A percentile compares a stretch with the other conserved stretches of the same genome.
Evolutionary conservation across 2,113 vertebrate species (phyloP).

Genomic region (Laticauda laticaudata): DNA sequence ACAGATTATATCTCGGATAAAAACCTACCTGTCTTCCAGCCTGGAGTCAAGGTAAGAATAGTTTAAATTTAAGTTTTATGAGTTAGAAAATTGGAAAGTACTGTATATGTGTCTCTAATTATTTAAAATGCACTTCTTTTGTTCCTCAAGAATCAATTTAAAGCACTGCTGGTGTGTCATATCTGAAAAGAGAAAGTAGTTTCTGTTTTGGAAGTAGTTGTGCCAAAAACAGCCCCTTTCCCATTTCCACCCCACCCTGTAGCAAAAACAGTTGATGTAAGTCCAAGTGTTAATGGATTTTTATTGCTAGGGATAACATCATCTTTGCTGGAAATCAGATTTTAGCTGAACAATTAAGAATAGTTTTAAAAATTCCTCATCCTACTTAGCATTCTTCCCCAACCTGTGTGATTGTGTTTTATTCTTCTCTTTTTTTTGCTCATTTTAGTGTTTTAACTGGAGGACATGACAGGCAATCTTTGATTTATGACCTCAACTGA

Average conservation of each 20-base stretch:
- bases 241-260: not conserved
- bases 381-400: not conserved
- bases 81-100: not conserved
- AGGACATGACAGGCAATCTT: not conserved
- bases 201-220: not conserved
- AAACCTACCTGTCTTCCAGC: slow-evolving; percentile 85
- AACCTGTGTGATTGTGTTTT: not conserved
- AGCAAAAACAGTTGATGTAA: not conserved
- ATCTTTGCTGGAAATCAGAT: not conserved
- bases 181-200: not conserved
- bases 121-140: not conserved
- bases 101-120: not conserved
- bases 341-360: not conserved
- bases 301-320: not conserved
- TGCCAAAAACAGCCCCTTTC: not conserved
- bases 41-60: slow-evolving; percentile 85
- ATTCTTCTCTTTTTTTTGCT: not conserved
- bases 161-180: not conserved
- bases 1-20: slow-evolving; percentile 83
- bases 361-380: not conserved
- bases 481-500: too few relatives aligned
- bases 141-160: not conserved
- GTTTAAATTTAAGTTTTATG: not conserved
- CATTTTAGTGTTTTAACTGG: not conserved
- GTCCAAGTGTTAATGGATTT: not conserved